phyloP scores from a whole-genome alignment of 2,113 vertebrate species.

The Triplophysa dalaica region DNA sequence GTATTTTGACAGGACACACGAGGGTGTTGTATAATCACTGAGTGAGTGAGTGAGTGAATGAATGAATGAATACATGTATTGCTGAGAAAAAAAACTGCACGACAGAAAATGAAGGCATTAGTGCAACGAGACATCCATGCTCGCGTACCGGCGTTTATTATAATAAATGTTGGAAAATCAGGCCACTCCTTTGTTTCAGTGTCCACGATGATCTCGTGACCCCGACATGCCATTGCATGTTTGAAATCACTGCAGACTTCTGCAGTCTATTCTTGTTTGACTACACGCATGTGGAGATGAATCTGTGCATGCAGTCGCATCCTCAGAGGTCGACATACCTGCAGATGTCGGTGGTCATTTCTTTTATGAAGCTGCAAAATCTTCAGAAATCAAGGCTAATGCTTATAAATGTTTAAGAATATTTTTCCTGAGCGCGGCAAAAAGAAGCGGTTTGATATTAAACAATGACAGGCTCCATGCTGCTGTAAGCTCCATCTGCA shows the following conservation, averaged over 20 bases:
- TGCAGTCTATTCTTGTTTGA: neutral
- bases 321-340: conserved; percentile 29
- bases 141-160: neutral
- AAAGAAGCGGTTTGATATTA: neutral
- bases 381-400: neutral
- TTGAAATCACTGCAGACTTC: neutral
- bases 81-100: neutral
- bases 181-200: neutral
- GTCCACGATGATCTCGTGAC: neutral
- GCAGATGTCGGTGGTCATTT: conserved; percentile 41
- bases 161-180: neutral
- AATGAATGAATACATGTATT: no score
- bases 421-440: neutral
- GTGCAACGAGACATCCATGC: neutral
- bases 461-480: conserved; percentile 23
- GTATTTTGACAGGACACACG: neutral
- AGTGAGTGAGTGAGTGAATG: neutral
- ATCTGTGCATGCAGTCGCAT: neutral
- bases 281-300: neutral
- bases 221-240: neutral
- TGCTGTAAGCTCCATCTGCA: neutral
- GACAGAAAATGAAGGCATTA: neutral
- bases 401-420: neutral
- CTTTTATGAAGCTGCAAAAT: neutral
- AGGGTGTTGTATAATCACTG: neutral